phyloP scores from a whole-genome alignment of 2,113 vertebrate genomes.

The Phylloscopus trochiloides region DNA sequence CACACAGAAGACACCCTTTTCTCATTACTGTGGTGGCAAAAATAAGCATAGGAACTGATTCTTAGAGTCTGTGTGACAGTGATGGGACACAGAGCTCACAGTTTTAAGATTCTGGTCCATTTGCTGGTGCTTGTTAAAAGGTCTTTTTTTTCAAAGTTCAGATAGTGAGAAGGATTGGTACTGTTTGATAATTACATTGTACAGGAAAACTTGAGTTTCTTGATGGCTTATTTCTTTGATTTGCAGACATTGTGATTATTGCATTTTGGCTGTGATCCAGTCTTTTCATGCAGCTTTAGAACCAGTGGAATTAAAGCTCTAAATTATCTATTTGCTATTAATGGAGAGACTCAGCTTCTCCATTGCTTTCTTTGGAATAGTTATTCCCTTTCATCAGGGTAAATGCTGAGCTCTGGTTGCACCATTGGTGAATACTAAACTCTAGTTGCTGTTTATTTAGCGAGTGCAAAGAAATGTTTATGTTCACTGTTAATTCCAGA shows the following conservation, averaged over 20 bases:
- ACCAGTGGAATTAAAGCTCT: slow-evolving; percentile 19
- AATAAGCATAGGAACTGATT: not conserved
- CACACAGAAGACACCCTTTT: not conserved
- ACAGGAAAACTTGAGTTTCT: not conserved
- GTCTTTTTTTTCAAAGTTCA: not conserved
- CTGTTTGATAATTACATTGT: not conserved
- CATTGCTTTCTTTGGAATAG: not conserved
- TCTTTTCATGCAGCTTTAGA: slow-evolving; percentile 10
- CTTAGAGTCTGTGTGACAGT: not conserved
- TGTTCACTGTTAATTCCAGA: not conserved
- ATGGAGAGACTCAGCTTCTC: not conserved
- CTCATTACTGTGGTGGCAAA: not conserved
- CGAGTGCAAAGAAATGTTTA: not conserved
- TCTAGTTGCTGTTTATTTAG: not conserved
- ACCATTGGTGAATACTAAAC: not conserved
- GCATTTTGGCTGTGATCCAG: slow-evolving; percentile 44
- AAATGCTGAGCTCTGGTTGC: not conserved
- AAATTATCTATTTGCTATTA: not conserved
- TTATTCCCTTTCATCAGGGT: not conserved
- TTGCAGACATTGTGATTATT: slow-evolving; percentile 41
- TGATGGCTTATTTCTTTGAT: slow-evolving; percentile 34
- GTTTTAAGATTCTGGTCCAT: not conserved
- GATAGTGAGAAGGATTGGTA: not conserved
- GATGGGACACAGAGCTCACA: not conserved
- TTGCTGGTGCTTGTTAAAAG: not conserved